These are phyloP conservation scores for Phragmatobia fuliginosa DNA, from an alignment of 2,888 invertebrate genomes.

Conservation along the genomic window DNA sequence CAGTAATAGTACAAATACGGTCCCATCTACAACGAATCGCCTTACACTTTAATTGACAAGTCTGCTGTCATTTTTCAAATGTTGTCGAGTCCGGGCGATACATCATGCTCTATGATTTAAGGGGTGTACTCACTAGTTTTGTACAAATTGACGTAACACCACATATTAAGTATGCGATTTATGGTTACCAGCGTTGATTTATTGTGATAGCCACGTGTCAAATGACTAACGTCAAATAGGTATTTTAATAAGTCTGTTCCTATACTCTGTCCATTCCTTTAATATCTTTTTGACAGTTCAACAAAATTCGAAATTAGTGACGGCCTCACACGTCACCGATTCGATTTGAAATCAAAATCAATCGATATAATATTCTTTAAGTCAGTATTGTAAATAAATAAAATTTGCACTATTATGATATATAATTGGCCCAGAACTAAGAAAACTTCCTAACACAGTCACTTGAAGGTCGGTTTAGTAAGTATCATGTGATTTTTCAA, in stretches of 20 bases:
- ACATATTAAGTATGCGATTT: conserved; percentile 27
- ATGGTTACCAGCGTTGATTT: conserved; percentile 32
- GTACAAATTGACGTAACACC: conserved; percentile 65
- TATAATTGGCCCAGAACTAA: too few species aligned
- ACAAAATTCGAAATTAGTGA: too few species aligned
- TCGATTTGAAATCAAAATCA: too few species aligned
- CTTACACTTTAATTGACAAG: conserved; percentile 80
- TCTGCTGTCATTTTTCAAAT: conserved; percentile 70
- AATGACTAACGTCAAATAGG: conserved; percentile 22
- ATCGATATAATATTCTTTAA: too few species aligned
- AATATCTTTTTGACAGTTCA: too few species aligned
- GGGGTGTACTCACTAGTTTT: conserved; percentile 55
- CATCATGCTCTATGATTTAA: conserved; percentile 61
- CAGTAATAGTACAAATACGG: conserved; percentile 55
- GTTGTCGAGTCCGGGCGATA: conserved; percentile 50
- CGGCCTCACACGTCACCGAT: too few species aligned
- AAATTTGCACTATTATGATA: too few species aligned
- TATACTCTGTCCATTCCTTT: too few species aligned
- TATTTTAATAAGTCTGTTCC: conserved; percentile 6
- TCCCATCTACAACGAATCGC: conserved; percentile 61
- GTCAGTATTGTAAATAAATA: too few species aligned
- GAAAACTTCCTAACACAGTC: too few species aligned
- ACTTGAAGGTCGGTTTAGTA: too few species aligned
- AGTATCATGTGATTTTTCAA: too few species aligned
- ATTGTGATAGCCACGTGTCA: conserved; percentile 33